These are phyloP conservation scores for Microplitis mediator DNA, from an alignment of 1,140 invertebrate genomes.

Conservation along the genomic window DNA sequence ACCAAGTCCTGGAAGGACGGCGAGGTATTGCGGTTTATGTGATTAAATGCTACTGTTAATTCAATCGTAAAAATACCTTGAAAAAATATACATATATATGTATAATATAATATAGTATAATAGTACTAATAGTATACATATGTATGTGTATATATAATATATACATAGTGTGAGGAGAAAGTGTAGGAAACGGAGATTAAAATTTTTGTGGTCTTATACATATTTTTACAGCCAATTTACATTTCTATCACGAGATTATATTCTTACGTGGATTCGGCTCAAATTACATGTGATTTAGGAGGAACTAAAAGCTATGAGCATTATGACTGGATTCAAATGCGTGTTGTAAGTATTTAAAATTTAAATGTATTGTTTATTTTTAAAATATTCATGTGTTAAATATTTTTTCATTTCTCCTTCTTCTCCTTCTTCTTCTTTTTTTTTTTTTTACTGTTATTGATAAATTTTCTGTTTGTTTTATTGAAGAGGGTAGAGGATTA, in stretches of 20 bases:
- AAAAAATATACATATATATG: not conserved
- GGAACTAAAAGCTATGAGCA: conserved; percentile 80
- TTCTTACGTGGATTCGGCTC: conserved; percentile 72
- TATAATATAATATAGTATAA: not conserved
- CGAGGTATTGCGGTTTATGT: conserved; percentile 60
- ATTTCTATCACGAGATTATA: conserved; percentile 70
- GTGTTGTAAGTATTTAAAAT: conserved; percentile 69
- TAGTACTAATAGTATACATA: no score
- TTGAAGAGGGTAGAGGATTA: conserved; percentile 69
- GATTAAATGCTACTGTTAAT: not conserved
- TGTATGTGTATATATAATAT: no score
- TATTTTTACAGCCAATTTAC: conserved; percentile 66
- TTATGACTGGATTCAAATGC: conserved; percentile 81
- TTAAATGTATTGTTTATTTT: conserved; percentile 16
- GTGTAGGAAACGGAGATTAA: not conserved
- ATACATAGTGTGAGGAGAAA: no score
- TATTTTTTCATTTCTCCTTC: not conserved
- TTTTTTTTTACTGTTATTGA: not conserved
- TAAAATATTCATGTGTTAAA: not conserved
- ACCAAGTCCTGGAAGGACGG: conserved; percentile 69
- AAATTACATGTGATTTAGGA: conserved; percentile 81
- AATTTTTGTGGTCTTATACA: not conserved
- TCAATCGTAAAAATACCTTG: not conserved
- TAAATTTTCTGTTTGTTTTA: conserved; percentile 14
- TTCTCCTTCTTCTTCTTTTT: not conserved